Base-by-base conservation (phyloP, 2,888 invertebrate species). In the Cephus pulcher region DNA sequence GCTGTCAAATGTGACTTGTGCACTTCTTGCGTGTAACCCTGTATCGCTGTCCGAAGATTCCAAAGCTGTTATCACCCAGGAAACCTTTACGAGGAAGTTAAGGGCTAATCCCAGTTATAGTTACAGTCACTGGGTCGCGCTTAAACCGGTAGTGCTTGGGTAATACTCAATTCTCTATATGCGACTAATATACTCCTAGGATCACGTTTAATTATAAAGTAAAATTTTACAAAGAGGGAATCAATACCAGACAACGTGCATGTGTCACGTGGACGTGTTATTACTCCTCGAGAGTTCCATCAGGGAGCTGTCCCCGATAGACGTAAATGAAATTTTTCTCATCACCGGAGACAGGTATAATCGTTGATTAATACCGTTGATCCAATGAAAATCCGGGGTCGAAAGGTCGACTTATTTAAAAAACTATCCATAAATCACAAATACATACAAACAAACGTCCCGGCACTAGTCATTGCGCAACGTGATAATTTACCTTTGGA, bases 71-170 rank as follows among this genome's bases (percentile, higher is more conserved):
- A 35, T 37, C 85, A 82, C 85, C 82, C 83, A 85, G 85, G 86
- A 86, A 87, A 84, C 85, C 83, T 87, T 88, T 86, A 86, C 82
- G 81, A 84, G 83, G 83, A 84, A 87, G 84, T 87, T 87, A 87
- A 87, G 84, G 84, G 83, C 87, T 88, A 88, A 88, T 88, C 86
- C 86, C 75, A 78, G 81, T 78, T 81, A 84, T 83, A 85, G 86
- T 86, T 86, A 83, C 81, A 86, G 85, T 88, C 86, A 88, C 88
- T 88, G 88, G 85, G 84, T 83, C 81, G 82, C 84, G 85, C 84
- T 86, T 88, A 88, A 88, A 88, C 85, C 85, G 9, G 77, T 80
- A 79, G 82, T 81, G 82, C 78, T 77, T 76, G 68, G 76, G 33
- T 30, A 71, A 71, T 71, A 71, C 30, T 30, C 71, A 1, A 71